These are phyloP conservation scores for Cololabis saira DNA, from an alignment of 2,113 vertebrate genomes.

Conservation along the genomic window DNA sequence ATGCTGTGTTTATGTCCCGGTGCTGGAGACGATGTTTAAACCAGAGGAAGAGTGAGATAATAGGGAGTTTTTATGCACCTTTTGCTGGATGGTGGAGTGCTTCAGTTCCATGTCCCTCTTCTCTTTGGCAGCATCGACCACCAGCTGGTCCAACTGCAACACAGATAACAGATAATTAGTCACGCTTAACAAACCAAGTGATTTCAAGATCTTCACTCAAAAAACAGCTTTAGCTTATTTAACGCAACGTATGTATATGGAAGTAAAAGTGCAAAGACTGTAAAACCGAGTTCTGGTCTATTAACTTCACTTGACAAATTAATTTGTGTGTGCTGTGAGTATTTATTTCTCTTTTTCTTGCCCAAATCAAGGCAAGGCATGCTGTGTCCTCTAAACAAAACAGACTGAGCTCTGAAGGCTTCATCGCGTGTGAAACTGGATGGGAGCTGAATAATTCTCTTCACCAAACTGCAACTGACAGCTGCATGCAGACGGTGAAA, in stretches of 20 bases:
- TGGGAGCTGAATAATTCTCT: conserved; percentile 38
- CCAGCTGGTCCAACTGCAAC: conserved; percentile 94
- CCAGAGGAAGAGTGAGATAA: not conserved
- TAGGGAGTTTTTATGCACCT: conserved; percentile 81
- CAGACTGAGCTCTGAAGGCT: not conserved
- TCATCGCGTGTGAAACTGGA: conserved; percentile 60
- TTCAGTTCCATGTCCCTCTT: conserved; percentile 97
- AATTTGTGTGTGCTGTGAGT: too few species aligned
- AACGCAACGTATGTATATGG: too few species aligned
- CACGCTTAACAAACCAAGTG: conserved; percentile 40
- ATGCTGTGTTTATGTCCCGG: not conserved
- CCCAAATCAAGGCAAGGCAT: not conserved
- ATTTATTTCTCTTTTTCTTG: not conserved
- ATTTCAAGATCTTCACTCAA: conserved; percentile 13
- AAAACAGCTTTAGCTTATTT: not conserved
- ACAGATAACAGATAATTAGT: conserved; percentile 47
- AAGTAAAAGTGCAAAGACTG: not conserved
- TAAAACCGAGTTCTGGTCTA: too few species aligned
- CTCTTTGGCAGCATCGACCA: conserved; percentile 93
- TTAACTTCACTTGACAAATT: too few species aligned
- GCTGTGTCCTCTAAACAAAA: conserved; percentile 32
- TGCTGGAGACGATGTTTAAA: not conserved
- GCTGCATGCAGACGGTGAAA: conserved; percentile 1
- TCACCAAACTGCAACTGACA: conserved; percentile 11
- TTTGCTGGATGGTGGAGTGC: conserved; percentile 98